Conservation (phyloP, 2,797 vertebrate species). For the Bufotes viridis region DNA sequence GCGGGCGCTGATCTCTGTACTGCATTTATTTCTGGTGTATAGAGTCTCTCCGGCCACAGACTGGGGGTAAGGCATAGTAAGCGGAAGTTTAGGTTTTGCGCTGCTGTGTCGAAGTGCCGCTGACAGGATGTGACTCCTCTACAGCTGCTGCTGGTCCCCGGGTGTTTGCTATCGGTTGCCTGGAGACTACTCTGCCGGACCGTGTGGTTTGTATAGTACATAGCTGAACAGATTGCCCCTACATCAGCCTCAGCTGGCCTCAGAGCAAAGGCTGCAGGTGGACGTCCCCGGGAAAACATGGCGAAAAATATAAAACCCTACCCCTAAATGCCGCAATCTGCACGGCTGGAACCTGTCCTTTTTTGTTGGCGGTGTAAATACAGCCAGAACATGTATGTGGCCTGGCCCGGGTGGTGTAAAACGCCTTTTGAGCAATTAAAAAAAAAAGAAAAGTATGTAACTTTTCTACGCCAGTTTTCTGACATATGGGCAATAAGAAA, state of each 20-base stretch:
- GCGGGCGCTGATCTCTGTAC: neutral
- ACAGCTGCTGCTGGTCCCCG: conserved; percentile 65
- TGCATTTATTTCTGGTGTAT: neutral
- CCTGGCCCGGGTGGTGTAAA: no score
- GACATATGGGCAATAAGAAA: no score
- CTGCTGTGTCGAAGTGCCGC: conserved; percentile 69
- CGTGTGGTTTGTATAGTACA: neutral
- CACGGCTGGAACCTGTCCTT: no score
- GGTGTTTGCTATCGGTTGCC: conserved; percentile 51
- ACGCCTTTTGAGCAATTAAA: no score
- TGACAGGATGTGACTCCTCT: conserved; percentile 83
- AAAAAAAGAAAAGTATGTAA: no score
- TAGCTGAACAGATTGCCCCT: neutral
- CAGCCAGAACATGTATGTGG: no score
- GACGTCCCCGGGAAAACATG: no score
- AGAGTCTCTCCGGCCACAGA: neutral
- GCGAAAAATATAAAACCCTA: neutral
- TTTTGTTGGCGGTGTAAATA: no score
- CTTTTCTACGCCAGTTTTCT: no score
- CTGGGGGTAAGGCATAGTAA: neutral
- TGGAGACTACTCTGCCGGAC: conserved; percentile 29
- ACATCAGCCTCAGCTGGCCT: neutral
- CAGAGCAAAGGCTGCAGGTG: neutral
- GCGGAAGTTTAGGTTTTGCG: conserved; percentile 29
- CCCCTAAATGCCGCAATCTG: neutral